Percentiles rank a stretch among this genome's conserved stretches.
phyloP scores from a whole-genome alignment of 2,113 vertebrate species.

The Otolemur garnettii region DNA sequence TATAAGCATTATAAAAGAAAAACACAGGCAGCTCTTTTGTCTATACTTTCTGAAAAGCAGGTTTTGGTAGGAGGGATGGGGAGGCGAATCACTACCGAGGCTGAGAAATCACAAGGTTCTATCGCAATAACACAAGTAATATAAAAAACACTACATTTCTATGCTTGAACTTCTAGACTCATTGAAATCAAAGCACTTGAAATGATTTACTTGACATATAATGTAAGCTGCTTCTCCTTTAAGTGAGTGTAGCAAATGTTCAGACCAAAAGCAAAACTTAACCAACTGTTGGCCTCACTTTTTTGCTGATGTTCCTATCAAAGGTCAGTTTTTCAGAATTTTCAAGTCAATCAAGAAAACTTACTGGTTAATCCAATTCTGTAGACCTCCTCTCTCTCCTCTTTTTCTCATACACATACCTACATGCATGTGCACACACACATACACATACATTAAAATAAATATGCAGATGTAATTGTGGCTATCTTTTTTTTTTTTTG shows the following conservation, averaged over 20 bases:
- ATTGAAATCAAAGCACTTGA: conserved; percentile 39
- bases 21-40: neutral
- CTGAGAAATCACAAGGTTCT: neutral
- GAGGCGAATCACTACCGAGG: neutral
- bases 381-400: neutral
- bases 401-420: neutral
- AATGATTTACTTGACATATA: conserved; percentile 2
- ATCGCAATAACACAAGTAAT: neutral
- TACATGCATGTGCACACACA: neutral
- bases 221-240: neutral
- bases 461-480: neutral
- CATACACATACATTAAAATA: neutral
- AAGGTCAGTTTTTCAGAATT: neutral
- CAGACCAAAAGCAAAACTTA: neutral
- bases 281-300: neutral
- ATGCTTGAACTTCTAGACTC: neutral
- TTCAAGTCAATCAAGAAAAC: neutral
- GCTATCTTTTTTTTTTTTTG: neutral
- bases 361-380: neutral
- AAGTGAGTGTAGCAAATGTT: neutral
- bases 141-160: neutral
- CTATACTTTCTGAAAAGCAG: conserved; percentile 6
- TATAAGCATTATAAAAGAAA: neutral
- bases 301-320: neutral
- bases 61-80: neutral